phyloP scores from a whole-genome alignment of 2,888 invertebrate genomes.

The Athalia cordata region DNA sequence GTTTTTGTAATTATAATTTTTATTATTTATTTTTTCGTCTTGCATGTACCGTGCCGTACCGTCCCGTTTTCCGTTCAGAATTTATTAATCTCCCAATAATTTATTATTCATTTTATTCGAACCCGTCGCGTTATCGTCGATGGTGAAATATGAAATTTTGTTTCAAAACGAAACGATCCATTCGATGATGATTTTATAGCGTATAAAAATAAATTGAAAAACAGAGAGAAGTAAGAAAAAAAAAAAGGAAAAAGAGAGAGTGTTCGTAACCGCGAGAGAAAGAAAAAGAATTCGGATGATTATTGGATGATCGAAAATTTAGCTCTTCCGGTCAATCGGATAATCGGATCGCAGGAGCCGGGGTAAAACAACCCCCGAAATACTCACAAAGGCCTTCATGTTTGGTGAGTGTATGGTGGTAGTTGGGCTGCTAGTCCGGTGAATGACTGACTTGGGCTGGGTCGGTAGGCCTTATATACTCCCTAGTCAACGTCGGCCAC shows the following conservation, averaged over 20 bases:
- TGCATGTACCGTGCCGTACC: too few relatives aligned
- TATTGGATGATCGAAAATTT: neutral
- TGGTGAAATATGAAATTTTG: too few relatives aligned
- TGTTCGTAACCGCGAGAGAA: neutral
- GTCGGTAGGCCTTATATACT: conserved; percentile 72
- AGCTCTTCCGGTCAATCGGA: neutral
- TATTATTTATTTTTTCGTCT: too few relatives aligned
- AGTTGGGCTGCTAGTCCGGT: conserved; percentile 71
- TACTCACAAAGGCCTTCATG: conserved; percentile 74
- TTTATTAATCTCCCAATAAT: too few relatives aligned
- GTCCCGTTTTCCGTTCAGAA: too few relatives aligned
- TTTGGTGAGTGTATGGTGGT: conserved; percentile 70
- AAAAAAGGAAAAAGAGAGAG: too few relatives aligned
- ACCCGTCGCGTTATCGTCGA: too few relatives aligned
- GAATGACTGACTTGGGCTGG: conserved; percentile 73
- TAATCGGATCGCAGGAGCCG: neutral
- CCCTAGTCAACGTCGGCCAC: conserved; percentile 72
- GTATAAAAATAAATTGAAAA: too few relatives aligned
- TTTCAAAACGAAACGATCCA: neutral
- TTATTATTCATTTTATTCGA: too few relatives aligned
- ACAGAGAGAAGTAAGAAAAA: too few relatives aligned
- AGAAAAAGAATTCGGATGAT: neutral
- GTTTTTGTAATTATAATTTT: too few relatives aligned
- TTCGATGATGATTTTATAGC: neutral
- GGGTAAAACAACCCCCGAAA: conserved; percentile 49